These are phyloP conservation scores for Sialis fuliginosa DNA, from an alignment of 2,888 invertebrate genomes.

Conservation along the genomic window DNA sequence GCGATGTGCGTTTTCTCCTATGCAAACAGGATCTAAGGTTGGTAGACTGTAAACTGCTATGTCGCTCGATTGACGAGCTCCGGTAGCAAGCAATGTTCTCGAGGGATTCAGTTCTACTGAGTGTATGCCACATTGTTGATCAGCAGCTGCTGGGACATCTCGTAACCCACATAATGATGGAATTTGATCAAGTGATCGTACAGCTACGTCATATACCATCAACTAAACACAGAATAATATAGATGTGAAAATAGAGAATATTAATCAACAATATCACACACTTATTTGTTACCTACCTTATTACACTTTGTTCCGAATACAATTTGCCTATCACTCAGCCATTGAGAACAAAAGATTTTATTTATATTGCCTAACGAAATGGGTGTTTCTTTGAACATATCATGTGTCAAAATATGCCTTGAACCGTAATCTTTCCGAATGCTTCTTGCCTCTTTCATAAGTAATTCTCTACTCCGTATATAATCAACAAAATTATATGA, in stretches of 20 bases:
- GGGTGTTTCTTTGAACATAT: slow-evolving; percentile 73
- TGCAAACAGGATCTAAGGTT: slow-evolving; percentile 86
- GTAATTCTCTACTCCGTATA: slow-evolving; percentile 58
- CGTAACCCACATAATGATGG: slow-evolving; percentile 60
- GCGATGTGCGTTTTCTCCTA: slow-evolving; percentile 77
- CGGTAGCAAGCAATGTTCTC: slow-evolving; percentile 74
- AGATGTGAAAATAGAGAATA: neutral
- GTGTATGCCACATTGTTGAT: slow-evolving; percentile 78
- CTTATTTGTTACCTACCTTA: slow-evolving; percentile 40
- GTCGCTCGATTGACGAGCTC: slow-evolving; percentile 82
- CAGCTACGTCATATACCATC: slow-evolving; percentile 82
- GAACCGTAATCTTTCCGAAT: slow-evolving; percentile 68
- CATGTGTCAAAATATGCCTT: slow-evolving; percentile 74
- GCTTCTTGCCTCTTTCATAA: slow-evolving; percentile 47
- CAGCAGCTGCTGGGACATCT: slow-evolving; percentile 32
- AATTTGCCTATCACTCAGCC: slow-evolving; percentile 88
- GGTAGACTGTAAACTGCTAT: slow-evolving; percentile 80
- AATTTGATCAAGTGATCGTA: slow-evolving; percentile 72
- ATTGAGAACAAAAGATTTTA: slow-evolving; percentile 89
- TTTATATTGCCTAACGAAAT: slow-evolving; percentile 73
- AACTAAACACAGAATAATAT: slow-evolving; percentile 34
- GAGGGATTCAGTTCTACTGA: slow-evolving; percentile 90
- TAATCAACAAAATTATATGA: slow-evolving; percentile 79
- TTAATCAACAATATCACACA: neutral
- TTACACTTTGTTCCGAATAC: slow-evolving; percentile 96